Percentiles rank a stretch among this genome's conserved stretches.
phyloP scores from a whole-genome alignment of 1,140 invertebrate species.

The Contarinia nasturtii region DNA sequence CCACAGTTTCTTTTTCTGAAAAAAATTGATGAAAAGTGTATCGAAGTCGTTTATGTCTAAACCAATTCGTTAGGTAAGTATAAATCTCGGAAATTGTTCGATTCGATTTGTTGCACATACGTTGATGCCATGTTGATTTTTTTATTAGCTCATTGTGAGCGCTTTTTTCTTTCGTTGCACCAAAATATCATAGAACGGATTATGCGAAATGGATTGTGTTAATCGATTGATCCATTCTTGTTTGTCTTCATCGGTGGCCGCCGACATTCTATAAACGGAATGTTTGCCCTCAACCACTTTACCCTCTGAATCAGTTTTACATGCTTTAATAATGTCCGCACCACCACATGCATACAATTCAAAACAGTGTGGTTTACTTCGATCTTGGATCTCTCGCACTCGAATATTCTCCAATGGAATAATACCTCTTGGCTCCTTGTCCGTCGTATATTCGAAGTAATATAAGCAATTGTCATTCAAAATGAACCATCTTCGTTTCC shows the following conservation, averaged over 20 bases:
- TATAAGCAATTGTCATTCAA: slow-evolving; percentile 98
- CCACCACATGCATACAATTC: slow-evolving; percentile 80
- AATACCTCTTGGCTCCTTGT: slow-evolving; percentile 95
- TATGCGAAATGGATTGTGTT: slow-evolving; percentile 89
- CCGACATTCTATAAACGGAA: slow-evolving; percentile 80
- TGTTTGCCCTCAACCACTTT: slow-evolving; percentile 74
- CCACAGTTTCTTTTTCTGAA: too few species aligned
- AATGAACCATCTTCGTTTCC: slow-evolving; percentile 99
- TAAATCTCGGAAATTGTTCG: too few species aligned
- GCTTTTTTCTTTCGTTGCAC: slow-evolving; percentile 88
- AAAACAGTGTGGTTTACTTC: slow-evolving; percentile 87
- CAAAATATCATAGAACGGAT: slow-evolving; percentile 95
- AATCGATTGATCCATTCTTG: slow-evolving; percentile 94
- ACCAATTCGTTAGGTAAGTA: too few species aligned
- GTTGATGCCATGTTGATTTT: neutral
- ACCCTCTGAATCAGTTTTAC: slow-evolving; percentile 96
- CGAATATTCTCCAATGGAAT: slow-evolving; percentile 78
- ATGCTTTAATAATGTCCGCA: slow-evolving; percentile 87
- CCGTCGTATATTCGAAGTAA: slow-evolving; percentile 98
- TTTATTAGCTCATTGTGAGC: slow-evolving; percentile 28
- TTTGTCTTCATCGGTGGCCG: slow-evolving; percentile 83
- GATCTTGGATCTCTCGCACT: slow-evolving; percentile 72
- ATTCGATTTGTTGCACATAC: too few species aligned
- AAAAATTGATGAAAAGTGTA: too few species aligned
- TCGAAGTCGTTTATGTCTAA: too few species aligned